Conservation (phyloP, 1,140 invertebrate genomes). For the Wiebesia pumilae region DNA sequence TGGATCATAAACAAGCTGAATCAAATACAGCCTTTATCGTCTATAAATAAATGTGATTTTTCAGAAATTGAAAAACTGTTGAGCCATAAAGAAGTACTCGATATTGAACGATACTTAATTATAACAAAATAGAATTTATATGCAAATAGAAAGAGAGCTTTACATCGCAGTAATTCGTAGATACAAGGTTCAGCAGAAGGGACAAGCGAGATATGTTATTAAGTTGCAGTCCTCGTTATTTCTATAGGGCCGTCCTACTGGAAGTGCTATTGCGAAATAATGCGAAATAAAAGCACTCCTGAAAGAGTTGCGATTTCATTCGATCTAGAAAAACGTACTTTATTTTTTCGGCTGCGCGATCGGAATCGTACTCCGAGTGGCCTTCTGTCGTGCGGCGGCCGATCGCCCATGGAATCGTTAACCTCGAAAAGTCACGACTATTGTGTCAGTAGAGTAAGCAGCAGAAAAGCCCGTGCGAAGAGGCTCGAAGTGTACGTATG, state of each 20-base stretch:
- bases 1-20: background rate
- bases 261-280: background rate
- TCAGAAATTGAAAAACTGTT: background rate
- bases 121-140: background rate
- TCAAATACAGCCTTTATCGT: background rate
- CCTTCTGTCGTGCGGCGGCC: background rate
- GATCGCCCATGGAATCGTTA: constrained; percentile 42
- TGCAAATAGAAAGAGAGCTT: background rate
- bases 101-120: background rate
- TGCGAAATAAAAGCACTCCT: background rate
- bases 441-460: constrained; percentile 46
- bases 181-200: background rate
- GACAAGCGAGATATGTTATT: no score
- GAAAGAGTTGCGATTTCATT: no score
- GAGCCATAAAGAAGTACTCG: background rate
- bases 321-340: background rate
- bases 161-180: background rate
- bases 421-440: constrained; percentile 49
- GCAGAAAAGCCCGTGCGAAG: constrained; percentile 4
- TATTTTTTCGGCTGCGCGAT: constrained; percentile 4
- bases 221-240: background rate
- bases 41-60: constrained; percentile 14
- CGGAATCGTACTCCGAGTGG: background rate
- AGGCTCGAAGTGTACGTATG: background rate
- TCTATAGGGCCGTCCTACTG: background rate